These are phyloP conservation scores for Caranx ignobilis DNA, from an alignment of 2,113 vertebrate genomes.

Conservation along the genomic window DNA sequence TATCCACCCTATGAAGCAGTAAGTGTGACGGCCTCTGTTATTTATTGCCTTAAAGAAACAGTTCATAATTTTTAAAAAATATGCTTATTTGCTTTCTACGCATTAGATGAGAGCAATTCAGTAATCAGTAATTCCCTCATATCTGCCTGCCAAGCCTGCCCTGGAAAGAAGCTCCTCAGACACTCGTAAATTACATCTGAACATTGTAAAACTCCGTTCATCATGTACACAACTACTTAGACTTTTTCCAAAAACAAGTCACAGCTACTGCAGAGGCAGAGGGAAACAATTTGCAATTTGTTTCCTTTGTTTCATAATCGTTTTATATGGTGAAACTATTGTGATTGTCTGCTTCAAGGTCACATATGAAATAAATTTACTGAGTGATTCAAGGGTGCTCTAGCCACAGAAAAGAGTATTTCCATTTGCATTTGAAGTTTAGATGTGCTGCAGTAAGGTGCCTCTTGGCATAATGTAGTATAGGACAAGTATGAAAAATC, in stretches of 20 bases:
- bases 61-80: too few species aligned
- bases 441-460: slow-evolving; percentile 23
- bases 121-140: background rate
- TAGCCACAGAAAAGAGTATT: background rate
- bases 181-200: background rate
- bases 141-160: background rate
- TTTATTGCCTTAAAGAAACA: background rate
- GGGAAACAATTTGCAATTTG: background rate
- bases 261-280: background rate
- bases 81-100: background rate
- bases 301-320: background rate
- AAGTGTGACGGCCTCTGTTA: background rate
- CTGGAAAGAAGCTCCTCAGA: background rate
- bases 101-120: background rate
- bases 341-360: background rate
- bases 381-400: background rate
- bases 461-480: slow-evolving; percentile 12
- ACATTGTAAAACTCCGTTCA: background rate
- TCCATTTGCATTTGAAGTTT: slow-evolving; percentile 3
- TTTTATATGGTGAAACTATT: background rate
- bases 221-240: background rate
- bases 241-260: too few species aligned
- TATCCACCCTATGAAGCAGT: background rate
- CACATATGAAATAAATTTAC: slow-evolving; percentile 4
- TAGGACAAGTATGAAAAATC: slow-evolving; percentile 10